Percentiles rank a stretch among this genome's conserved stretches.
phyloP scores from a whole-genome alignment of 2,113 vertebrate genomes.

The Meleagris gallopavo region DNA sequence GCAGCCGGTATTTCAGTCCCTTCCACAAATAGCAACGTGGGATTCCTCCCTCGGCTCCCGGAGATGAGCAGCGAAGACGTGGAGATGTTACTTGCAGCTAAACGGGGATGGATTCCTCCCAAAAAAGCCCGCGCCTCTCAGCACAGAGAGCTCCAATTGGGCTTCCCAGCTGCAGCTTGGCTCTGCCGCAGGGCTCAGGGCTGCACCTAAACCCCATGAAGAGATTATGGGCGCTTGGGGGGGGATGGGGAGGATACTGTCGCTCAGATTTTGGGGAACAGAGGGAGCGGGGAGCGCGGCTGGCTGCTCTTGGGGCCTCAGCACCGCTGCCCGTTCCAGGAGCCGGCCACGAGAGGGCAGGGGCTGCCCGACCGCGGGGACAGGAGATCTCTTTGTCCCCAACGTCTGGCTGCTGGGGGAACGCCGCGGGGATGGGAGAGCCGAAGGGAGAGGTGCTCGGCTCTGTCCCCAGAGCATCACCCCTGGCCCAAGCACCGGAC shows the following conservation, averaged over 20 bases:
- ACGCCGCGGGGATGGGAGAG: background rate
- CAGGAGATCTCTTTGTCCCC: background rate
- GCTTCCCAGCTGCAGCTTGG: background rate
- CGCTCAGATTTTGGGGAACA: accelerated
- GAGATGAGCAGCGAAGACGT: background rate
- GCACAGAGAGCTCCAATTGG: background rate
- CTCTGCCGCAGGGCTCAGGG: background rate
- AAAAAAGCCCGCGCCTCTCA: background rate
- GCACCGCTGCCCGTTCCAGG: background rate
- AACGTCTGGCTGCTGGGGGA: accelerated
- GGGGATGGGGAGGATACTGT: too few species aligned
- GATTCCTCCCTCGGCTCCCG: background rate
- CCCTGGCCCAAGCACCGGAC: accelerated
- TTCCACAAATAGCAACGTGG: background rate
- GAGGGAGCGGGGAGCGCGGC: background rate
- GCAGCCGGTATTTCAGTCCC: background rate
- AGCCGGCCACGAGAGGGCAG: background rate
- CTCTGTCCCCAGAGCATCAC: background rate
- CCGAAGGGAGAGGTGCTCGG: background rate
- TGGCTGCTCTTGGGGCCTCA: accelerated
- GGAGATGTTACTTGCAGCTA: background rate
- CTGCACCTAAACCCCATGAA: background rate
- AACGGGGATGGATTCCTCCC: background rate
- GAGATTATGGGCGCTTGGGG: too few species aligned
- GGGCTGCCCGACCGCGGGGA: accelerated